Evolutionary conservation across 1,140 invertebrate species (phyloP).

Genomic region (Pteromalus puparum): DNA sequence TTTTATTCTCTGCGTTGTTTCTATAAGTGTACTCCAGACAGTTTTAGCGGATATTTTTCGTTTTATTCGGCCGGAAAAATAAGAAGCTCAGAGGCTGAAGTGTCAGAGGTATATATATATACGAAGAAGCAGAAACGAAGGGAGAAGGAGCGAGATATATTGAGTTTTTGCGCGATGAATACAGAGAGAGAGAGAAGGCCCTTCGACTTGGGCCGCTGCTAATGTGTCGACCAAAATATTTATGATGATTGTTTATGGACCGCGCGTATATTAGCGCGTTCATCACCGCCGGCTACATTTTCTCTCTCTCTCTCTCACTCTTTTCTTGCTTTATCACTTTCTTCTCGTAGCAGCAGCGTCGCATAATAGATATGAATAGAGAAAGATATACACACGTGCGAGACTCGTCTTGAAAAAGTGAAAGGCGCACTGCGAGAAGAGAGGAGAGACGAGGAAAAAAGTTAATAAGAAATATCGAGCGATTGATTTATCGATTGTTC

Average conservation of each 20-base stretch:
- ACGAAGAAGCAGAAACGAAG: background rate
- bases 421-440: conserved; percentile 5
- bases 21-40: no score
- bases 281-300: conserved; percentile 54
- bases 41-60: conserved; percentile 2
- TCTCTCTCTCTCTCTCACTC: conserved; percentile 38
- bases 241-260: conserved; percentile 74
- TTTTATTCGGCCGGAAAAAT: background rate
- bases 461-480: conserved; percentile 41
- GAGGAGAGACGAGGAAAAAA: background rate
- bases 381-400: conserved; percentile 28
- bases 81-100: conserved; percentile 18
- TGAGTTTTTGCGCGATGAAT: conserved; percentile 25
- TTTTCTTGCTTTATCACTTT: conserved; percentile 59
- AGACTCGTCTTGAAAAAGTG: conserved; percentile 16
- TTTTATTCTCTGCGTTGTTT: no score
- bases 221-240: conserved; percentile 73
- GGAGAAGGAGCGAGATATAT: conserved; percentile 4
- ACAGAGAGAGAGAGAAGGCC: background rate
- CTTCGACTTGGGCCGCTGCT: conserved; percentile 56
- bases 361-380: conserved; percentile 38
- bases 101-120: background rate
- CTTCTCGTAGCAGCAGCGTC: conserved; percentile 42
- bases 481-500: conserved; percentile 44
- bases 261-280: conserved; percentile 72